These are phyloP conservation scores for Harpagoxenus sublaevis DNA, from an alignment of 2,888 invertebrate species.

Conservation along the genomic window DNA sequence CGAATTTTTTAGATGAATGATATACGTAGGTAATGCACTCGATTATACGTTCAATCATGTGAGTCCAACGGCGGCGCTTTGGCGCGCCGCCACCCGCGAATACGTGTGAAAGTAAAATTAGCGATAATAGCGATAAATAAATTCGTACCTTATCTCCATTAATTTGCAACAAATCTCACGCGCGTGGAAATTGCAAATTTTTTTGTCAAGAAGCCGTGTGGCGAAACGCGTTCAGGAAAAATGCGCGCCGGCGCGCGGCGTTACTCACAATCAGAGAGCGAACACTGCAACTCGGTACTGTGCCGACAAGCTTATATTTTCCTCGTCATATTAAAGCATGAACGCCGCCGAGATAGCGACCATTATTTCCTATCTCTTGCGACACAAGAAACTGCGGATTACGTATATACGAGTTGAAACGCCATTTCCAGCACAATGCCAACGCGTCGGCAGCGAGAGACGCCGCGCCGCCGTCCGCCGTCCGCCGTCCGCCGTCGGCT, in stretches of 20 bases:
- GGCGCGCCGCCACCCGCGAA: constrained; percentile 46
- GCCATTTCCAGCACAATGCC: constrained; percentile 45
- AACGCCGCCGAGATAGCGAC: constrained; percentile 69
- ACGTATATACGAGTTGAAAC: constrained; percentile 59
- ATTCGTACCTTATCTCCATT: constrained; percentile 68
- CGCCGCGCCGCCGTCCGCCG: constrained; percentile 8
- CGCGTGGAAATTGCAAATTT: constrained; percentile 62
- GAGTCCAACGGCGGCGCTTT: constrained; percentile 53
- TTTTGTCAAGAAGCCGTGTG: constrained; percentile 51
- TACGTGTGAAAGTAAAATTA: constrained; percentile 73
- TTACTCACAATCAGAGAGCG: constrained; percentile 69
- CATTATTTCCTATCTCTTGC: constrained; percentile 75
- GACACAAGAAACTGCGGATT: constrained; percentile 69
- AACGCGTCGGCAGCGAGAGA: constrained; percentile 30
- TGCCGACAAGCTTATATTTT: constrained; percentile 77
- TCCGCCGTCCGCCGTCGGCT: constrained; percentile 28
- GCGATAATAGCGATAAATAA: constrained; percentile 69
- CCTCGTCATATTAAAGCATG: constrained; percentile 78
- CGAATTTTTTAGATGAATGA: constrained; percentile 32
- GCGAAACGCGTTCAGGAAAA: constrained; percentile 42
- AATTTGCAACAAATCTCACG: constrained; percentile 57
- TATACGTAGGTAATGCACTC: constrained; percentile 11
- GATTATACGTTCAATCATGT: constrained; percentile 36
- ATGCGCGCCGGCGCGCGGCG: constrained; percentile 51
- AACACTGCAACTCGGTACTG: constrained; percentile 48